Evolutionary conservation across 2,888 invertebrate genomes (phyloP), one percentile per base, ranked within the genome.

Genomic region (Bombylius discolor): DNA sequence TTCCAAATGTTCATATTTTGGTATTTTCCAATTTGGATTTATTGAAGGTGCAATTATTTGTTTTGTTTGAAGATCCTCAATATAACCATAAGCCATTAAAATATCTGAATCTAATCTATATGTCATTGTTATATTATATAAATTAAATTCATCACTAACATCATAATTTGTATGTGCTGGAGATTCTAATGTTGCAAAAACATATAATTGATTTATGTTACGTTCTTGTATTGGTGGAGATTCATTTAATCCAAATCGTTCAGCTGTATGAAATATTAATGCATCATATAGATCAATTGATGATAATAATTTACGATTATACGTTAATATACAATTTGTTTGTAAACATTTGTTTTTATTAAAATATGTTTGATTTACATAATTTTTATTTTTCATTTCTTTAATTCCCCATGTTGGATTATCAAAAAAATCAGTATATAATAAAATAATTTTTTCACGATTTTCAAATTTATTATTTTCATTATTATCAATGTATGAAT

Each of bases 91-190:
- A 2, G 75, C 63, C 76, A 76, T 76, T 1, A 68, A 47, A 14
- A 79, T 64, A 61, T 79, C 79, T 56, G 79, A 79, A 61, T 76
- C 77, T 57, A 76, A 60, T 57, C 79, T 72, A 64, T 80, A 80
- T 1, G 77, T 79, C 78, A 80, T 79, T 3, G 80, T 81, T 58
- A 76, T 66, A 63, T 81, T 81, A 61, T 77, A 83, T 56, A 80
- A 79, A 42, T 69, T 61, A 8, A 67, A 62, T 48, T 73, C 71
- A 49, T 69, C 66, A 34, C 61, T 61, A 9, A 74, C 62, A 4
- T 64, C 56, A 56, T 71, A 71, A 53, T 71, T 70, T 0, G 73
- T 72, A 59, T 72, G 70, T 0, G 70, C 69, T 5, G 73, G 74
- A 4, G 73, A 66, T 63, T 81, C 81, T 64, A 77, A 67, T 45